A percentile compares a stretch with the other conserved stretches of the same genome.
phyloP scores from a whole-genome alignment of 2,797 vertebrate genomes.

The Jordanella pulchra region DNA sequence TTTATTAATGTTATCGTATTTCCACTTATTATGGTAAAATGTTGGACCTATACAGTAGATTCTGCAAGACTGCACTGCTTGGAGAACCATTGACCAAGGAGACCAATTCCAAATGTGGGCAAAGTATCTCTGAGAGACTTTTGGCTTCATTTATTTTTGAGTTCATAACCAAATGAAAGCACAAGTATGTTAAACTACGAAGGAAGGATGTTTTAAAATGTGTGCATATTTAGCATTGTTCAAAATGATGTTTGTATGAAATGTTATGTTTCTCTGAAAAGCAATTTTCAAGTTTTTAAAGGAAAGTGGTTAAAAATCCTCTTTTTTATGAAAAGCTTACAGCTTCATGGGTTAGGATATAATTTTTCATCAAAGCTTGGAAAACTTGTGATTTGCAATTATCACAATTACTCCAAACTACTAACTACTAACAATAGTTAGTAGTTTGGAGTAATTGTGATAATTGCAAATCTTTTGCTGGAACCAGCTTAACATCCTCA shows the following conservation, averaged over 20 bases:
- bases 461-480: constrained; percentile 22
- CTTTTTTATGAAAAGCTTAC: background rate
- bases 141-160: constrained; percentile 17
- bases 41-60: background rate
- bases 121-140: constrained; percentile 3
- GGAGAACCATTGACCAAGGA: constrained; percentile 10
- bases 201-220: constrained; percentile 23
- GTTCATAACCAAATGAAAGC: constrained; percentile 38
- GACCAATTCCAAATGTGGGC: constrained; percentile 10
- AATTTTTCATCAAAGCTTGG: constrained; percentile 12
- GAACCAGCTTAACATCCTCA: background rate
- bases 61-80: constrained; percentile 9
- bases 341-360: background rate
- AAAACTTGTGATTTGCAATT: constrained; percentile 9
- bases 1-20: constrained; percentile 10
- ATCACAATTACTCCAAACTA: constrained; percentile 7
- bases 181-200: constrained; percentile 12
- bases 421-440: background rate
- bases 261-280: constrained; percentile 11
- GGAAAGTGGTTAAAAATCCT: constrained; percentile 23
- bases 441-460: constrained; percentile 5
- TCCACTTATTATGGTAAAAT: constrained; percentile 6
- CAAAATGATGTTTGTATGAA: constrained; percentile 4
- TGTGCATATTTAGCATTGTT: constrained; percentile 18
- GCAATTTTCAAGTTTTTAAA: constrained; percentile 27